Percentiles rank a stretch among this genome's conserved stretches.
phyloP scores from a whole-genome alignment of 2,888 invertebrate species.

The Tipula vernalis region DNA sequence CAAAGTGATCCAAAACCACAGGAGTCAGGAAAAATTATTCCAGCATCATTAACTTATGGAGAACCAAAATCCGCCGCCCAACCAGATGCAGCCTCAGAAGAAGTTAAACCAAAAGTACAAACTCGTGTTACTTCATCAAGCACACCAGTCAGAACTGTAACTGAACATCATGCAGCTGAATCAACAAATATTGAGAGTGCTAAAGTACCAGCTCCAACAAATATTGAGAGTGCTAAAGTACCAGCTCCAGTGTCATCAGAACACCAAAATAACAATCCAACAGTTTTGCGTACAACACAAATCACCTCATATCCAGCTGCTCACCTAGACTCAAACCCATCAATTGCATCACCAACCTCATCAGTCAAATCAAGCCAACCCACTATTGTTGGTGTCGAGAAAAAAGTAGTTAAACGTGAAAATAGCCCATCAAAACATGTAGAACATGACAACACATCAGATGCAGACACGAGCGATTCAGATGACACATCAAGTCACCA shows the following conservation, averaged over 20 bases:
- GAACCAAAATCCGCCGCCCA: background rate
- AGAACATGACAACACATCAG: background rate
- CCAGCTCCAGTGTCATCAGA: background rate
- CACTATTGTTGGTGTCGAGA: background rate
- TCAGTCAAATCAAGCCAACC: background rate
- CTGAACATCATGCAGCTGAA: background rate
- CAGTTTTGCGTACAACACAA: background rate
- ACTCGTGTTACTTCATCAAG: background rate
- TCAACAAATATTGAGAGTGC: background rate
- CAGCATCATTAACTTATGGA: background rate
- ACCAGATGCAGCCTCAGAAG: background rate
- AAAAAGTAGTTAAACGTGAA: background rate
- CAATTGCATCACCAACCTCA: background rate
- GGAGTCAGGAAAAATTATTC: background rate
- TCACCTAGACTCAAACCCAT: background rate
- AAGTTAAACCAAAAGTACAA: background rate
- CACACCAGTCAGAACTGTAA: background rate
- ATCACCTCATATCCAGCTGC: background rate
- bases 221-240: background rate
- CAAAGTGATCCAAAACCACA: conserved; percentile 10
- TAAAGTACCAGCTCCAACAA: background rate
- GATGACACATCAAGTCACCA: background rate
- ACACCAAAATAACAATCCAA: background rate
- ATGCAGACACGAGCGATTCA: background rate
- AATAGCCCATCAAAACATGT: background rate